These are phyloP conservation scores for Monochamus alternatus DNA, from an alignment of 2,888 invertebrate species.

Conservation along the genomic window DNA sequence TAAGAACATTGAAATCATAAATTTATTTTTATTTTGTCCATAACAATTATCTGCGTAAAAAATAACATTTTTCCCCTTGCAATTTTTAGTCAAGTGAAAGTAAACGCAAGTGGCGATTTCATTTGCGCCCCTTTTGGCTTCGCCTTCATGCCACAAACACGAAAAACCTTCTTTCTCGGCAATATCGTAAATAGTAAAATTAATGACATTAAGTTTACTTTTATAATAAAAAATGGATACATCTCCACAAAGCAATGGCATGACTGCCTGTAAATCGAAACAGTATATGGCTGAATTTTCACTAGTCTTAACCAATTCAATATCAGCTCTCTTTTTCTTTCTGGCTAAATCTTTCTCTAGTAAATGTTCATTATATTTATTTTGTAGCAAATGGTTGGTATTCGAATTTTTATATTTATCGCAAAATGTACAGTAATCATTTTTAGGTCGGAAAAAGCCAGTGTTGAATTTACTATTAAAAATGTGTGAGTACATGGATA, in stretches of 20 bases:
- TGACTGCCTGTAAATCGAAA: conserved; percentile 21
- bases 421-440: conserved; percentile 20
- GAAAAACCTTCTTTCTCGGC: conserved; percentile 31
- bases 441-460: conserved; percentile 23
- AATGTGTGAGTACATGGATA: conserved; percentile 28
- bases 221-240: conserved; percentile 24
- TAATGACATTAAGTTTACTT: conserved; percentile 24
- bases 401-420: conserved; percentile 19
- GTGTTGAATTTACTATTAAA: conserved; percentile 22
- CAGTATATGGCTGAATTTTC: conserved; percentile 18
- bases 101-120: conserved; percentile 39
- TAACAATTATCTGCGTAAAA: conserved; percentile 33
- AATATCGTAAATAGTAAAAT: conserved; percentile 23
- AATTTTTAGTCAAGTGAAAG: conserved; percentile 25
- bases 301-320: conserved; percentile 23
- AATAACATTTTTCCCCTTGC: conserved; percentile 35
- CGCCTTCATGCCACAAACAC: conserved; percentile 31
- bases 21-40: conserved; percentile 42
- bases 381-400: conserved; percentile 20
- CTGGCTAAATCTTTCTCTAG: conserved; percentile 20
- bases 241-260: conserved; percentile 25
- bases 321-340: conserved; percentile 14
- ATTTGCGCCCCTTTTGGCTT: conserved; percentile 39
- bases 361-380: conserved; percentile 19
- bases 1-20: conserved; percentile 40